Evolutionary conservation across 2,888 invertebrate species (phyloP).

Genomic region (Ormyrus thymus): DNA sequence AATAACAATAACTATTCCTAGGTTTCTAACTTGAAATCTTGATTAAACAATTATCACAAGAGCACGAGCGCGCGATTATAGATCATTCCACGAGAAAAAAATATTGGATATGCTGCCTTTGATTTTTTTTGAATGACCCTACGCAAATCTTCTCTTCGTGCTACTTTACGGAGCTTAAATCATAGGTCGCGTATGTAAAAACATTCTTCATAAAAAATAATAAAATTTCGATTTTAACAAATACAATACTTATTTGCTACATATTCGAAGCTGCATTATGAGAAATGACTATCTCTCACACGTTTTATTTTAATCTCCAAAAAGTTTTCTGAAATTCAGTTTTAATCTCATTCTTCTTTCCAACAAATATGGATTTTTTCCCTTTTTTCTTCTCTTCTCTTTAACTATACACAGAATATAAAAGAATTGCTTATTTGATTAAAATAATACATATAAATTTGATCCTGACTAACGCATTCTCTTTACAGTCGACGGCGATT

Average conservation of each 20-base stretch:
- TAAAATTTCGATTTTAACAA: constrained; percentile 54
- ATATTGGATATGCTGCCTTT: constrained; percentile 40
- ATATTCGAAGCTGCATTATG: constrained; percentile 47
- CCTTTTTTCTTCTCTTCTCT: background rate
- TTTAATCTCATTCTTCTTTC: constrained; percentile 32
- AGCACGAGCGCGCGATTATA: constrained; percentile 61
- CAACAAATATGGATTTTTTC: constrained; percentile 15
- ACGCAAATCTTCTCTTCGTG: constrained; percentile 30
- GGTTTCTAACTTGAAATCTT: constrained; percentile 59
- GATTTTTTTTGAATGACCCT: constrained; percentile 33
- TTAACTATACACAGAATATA: constrained; percentile 36
- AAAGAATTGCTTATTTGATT: constrained; percentile 32
- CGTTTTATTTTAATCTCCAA: constrained; percentile 46
- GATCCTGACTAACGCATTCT: constrained; percentile 28
- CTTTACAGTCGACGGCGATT: constrained; percentile 35
- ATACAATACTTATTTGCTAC: constrained; percentile 52
- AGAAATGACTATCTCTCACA: constrained; percentile 54
- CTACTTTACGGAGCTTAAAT: constrained; percentile 45
- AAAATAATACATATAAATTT: constrained; percentile 35
- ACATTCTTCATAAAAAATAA: constrained; percentile 53
- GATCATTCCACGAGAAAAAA: constrained; percentile 39
- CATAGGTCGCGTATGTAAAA: constrained; percentile 45
- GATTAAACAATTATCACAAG: constrained; percentile 66
- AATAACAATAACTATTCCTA: constrained; percentile 57
- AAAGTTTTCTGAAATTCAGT: constrained; percentile 13